phyloP scores from a whole-genome alignment of 2,113 vertebrate genomes.

The Sinosuthora webbiana region DNA sequence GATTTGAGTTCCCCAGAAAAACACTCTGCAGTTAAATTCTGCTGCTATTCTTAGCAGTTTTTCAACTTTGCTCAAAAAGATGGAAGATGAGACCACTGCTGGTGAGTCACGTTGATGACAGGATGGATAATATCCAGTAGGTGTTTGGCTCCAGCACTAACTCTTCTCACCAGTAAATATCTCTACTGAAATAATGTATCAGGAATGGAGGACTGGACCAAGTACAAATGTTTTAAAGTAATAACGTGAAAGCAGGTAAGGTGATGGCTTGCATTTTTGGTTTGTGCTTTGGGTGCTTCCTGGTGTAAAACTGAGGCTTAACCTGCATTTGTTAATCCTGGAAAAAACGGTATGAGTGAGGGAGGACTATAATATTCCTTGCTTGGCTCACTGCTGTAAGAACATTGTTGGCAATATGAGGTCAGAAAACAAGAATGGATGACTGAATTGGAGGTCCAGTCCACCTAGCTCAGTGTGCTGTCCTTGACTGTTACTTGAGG shows the following conservation, averaged over 20 bases:
- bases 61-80: conserved; percentile 7
- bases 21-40: conserved; percentile 25
- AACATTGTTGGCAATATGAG: background rate
- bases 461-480: background rate
- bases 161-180: background rate
- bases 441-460: background rate
- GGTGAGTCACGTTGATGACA: conserved; percentile 44
- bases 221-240: background rate
- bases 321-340: background rate
- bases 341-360: background rate
- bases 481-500: background rate
- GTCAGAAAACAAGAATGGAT: background rate
- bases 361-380: background rate
- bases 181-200: background rate
- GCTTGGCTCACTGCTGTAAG: background rate
- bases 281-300: background rate
- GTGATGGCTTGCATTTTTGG: background rate
- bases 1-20: conserved; percentile 35
- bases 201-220: background rate
- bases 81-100: conserved; percentile 42
- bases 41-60: conserved; percentile 66
- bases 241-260: background rate
- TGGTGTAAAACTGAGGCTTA: background rate
- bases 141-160: background rate
- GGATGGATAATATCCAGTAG: conserved; percentile 3